Conservation (phyloP, 2,113 vertebrate genomes). For the Grus americana region DNA sequence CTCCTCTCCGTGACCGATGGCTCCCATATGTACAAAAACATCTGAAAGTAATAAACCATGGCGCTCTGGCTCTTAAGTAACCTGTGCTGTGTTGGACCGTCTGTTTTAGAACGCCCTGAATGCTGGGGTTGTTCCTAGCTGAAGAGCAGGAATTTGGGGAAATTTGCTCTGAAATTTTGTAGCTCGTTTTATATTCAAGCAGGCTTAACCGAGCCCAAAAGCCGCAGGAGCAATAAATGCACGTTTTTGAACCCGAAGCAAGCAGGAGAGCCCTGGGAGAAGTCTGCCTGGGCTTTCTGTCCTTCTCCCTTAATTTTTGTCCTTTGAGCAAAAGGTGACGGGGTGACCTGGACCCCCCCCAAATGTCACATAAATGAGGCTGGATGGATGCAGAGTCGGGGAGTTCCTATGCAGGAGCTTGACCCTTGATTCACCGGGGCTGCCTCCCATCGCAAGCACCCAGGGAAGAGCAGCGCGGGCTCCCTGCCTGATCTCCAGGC, state of each 20-base stretch:
- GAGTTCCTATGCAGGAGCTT: fast-evolving
- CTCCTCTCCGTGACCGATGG: fast-evolving
- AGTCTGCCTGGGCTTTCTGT: background rate
- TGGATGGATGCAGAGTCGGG: fast-evolving
- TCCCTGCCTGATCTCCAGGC: background rate
- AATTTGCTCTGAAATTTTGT: background rate
- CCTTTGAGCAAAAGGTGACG: background rate
- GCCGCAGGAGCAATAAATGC: background rate
- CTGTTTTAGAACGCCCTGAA: background rate
- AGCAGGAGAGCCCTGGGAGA: background rate
- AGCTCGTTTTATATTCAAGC: background rate
- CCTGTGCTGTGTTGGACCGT: background rate
- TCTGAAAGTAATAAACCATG: background rate
- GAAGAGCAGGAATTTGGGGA: background rate
- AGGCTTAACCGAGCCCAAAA: background rate
- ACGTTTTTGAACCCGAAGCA: background rate
- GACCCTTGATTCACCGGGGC: fast-evolving
- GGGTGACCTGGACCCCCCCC: background rate
- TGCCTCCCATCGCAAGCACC: fast-evolving
- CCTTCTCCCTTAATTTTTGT: background rate
- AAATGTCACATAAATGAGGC: fast-evolving
- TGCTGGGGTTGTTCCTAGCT: background rate
- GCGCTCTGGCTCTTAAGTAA: background rate
- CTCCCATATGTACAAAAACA: background rate
- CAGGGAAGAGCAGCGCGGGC: fast-evolving